phyloP scores from a whole-genome alignment of 2,888 invertebrate genomes.

The Cyclophora punctaria region DNA sequence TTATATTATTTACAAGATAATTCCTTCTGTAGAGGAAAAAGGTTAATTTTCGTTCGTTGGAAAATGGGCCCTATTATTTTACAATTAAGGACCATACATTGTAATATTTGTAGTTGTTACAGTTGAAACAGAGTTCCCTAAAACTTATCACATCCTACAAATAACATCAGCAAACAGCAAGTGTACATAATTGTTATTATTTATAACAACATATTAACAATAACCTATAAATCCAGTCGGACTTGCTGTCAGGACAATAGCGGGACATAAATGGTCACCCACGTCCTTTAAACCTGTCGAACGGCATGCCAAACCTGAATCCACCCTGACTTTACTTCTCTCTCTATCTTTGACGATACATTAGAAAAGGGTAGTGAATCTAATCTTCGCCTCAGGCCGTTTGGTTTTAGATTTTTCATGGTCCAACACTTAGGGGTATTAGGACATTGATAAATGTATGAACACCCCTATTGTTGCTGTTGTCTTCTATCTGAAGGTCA shows the following conservation, averaged over 20 bases:
- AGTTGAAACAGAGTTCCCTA: no score
- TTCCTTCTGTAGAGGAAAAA: no score
- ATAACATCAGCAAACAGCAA: background rate
- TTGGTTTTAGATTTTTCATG: constrained; percentile 59
- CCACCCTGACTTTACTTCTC: constrained; percentile 22
- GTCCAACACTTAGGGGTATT: constrained; percentile 56
- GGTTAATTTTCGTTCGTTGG: no score
- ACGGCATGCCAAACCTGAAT: constrained; percentile 41
- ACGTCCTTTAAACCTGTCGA: constrained; percentile 43
- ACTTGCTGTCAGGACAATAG: constrained; percentile 23
- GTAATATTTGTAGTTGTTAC: no score
- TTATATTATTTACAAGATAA: no score
- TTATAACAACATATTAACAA: constrained; percentile 6
- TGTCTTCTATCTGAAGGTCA: constrained; percentile 15
- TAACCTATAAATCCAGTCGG: constrained; percentile 10
- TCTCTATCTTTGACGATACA: constrained; percentile 17
- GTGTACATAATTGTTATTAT: background rate
- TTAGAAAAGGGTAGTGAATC: constrained; percentile 31
- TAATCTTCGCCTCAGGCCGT: constrained; percentile 57
- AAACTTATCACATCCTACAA: no score
- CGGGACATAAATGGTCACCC: constrained; percentile 33
- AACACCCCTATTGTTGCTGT: constrained; percentile 30
- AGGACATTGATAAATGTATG: constrained; percentile 48
- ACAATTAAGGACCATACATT: no score
- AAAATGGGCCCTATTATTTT: no score